Percentiles rank a stretch among this genome's conserved stretches.
phyloP scores from a whole-genome alignment of 2,797 vertebrate genomes.

The Meriones psammophilus region DNA sequence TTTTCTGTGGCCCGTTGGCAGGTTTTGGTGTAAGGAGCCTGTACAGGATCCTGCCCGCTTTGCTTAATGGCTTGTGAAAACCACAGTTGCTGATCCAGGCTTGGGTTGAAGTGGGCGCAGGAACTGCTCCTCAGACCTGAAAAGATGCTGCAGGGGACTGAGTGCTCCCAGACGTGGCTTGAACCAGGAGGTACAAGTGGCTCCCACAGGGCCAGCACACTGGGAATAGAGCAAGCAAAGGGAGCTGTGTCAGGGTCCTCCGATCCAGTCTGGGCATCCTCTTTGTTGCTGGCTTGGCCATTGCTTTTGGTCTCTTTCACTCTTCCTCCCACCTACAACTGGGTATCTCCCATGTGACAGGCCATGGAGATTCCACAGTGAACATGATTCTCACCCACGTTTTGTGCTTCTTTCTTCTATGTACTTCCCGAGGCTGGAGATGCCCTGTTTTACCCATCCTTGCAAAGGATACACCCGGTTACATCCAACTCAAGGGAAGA shows the following conservation, averaged over 20 bases:
- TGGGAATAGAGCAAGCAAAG: not conserved
- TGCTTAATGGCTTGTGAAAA: conserved; percentile 59
- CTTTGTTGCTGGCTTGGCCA: not conserved
- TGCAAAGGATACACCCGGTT: not conserved
- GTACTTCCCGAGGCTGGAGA: not conserved
- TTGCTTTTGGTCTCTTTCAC: not conserved
- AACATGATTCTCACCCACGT: not conserved
- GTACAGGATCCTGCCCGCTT: conserved; percentile 31
- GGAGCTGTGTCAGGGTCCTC: not conserved
- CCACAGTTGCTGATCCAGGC: not conserved
- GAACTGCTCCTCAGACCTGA: not conserved
- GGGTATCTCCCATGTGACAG: not conserved
- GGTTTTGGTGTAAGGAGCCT: not conserved
- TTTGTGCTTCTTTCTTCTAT: not conserved
- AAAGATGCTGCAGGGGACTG: not conserved
- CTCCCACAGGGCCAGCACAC: not conserved
- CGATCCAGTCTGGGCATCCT: not conserved
- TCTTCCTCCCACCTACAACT: not conserved
- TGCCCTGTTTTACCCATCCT: not conserved
- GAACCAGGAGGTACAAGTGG: not conserved
- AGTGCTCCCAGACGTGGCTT: not conserved
- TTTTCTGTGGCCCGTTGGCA: conserved; percentile 2
- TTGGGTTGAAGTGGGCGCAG: not conserved
- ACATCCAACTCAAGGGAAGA: not conserved
- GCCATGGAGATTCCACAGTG: not conserved